Evolutionary conservation across 2,888 invertebrate species (phyloP), one percentile per base, ranked within the genome.

Genomic region (Parnassius orleans): DNA sequence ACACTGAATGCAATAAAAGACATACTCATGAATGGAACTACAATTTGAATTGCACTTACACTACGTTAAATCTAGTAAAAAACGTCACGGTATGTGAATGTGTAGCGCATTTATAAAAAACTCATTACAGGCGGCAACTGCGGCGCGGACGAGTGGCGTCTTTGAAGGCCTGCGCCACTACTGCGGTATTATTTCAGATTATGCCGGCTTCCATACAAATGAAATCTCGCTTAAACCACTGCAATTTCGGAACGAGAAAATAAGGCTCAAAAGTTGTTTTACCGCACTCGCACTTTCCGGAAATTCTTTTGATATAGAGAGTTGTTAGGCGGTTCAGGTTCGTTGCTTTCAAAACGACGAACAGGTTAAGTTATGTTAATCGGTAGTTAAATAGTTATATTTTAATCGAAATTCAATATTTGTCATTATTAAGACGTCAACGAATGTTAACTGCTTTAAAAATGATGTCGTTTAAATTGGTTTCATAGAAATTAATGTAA

Each of bases 181-280:
- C 84, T 84, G 87, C 86, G 81, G 88, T 86, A 91, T 91, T 90
- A 90, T 90, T 88, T 83, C 87, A 88, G 90, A 90, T 90, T 91
- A 91, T 90, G 79, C 85, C 84, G 79, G 87, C 85, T 87, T 83
- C 86, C 80, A 90, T 90, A 90, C 90, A 90, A 91, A 90, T 89
- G 90, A 91, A 90, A 90, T 89, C 90, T 89, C 89, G 84, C 89
- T 90, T 90, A 90, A 90, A 88, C 81, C 87, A 86, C 86, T 89
- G 90, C 90, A 90, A 87, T 90, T 90, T 90, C 79, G 87, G 84
- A 86, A 87, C 83, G 86, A 86, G 86, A 78, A 89, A 89, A 90
- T 88, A 88, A 87, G 87, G 84, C 85, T 87, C 81, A 83, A 81
- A 87, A 84, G 82, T 86, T 86, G 81, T 86, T 86, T 87, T 83